A percentile compares a stretch with the other conserved stretches of the same genome.
These are phyloP conservation scores for Mechanitis messenoides DNA, from an alignment of 2,888 invertebrate species.

Conservation along the genomic window DNA sequence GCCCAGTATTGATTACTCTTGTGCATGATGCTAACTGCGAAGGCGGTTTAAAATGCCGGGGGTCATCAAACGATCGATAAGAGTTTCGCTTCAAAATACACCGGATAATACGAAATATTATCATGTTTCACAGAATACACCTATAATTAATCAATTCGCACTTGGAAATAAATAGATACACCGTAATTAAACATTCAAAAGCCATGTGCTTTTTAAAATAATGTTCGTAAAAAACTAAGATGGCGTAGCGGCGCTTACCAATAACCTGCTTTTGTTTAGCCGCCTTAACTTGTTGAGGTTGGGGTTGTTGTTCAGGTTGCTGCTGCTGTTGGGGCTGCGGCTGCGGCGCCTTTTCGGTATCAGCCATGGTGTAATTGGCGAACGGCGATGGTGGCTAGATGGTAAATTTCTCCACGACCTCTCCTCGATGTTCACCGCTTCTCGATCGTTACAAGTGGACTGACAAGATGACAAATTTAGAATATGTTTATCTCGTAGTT, in stretches of 20 bases:
- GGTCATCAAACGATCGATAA: slow-evolving; percentile 57
- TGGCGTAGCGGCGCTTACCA: slow-evolving; percentile 81
- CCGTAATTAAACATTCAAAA: slow-evolving; percentile 16
- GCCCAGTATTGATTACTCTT: slow-evolving; percentile 48
- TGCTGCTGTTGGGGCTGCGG: slow-evolving; percentile 79
- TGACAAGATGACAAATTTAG: slow-evolving; percentile 28
- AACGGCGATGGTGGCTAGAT: slow-evolving; percentile 83
- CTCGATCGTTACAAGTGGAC: slow-evolving; percentile 68
- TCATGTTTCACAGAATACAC: slow-evolving; percentile 3
- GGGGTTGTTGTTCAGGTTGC: slow-evolving; percentile 80
- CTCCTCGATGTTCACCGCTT: slow-evolving; percentile 83
- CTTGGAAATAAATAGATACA: slow-evolving; percentile 6
- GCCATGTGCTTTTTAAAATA: slow-evolving; percentile 66
- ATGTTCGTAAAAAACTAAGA: slow-evolving; percentile 65
- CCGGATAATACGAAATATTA: background rate
- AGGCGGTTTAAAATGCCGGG: slow-evolving; percentile 37
- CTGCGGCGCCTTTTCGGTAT: slow-evolving; percentile 92
- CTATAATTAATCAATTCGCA: slow-evolving; percentile 8
- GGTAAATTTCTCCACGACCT: slow-evolving; percentile 86
- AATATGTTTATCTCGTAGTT: slow-evolving; percentile 18
- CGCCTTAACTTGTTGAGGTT: slow-evolving; percentile 78
- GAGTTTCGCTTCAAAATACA: slow-evolving; percentile 19
- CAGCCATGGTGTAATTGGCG: slow-evolving; percentile 94
- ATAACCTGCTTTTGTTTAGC: slow-evolving; percentile 91
- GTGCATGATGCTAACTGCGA: slow-evolving; percentile 33